These are phyloP conservation scores for Rhynchonycteris naso DNA, from an alignment of 2,797 vertebrate genomes.

Conservation along the genomic window DNA sequence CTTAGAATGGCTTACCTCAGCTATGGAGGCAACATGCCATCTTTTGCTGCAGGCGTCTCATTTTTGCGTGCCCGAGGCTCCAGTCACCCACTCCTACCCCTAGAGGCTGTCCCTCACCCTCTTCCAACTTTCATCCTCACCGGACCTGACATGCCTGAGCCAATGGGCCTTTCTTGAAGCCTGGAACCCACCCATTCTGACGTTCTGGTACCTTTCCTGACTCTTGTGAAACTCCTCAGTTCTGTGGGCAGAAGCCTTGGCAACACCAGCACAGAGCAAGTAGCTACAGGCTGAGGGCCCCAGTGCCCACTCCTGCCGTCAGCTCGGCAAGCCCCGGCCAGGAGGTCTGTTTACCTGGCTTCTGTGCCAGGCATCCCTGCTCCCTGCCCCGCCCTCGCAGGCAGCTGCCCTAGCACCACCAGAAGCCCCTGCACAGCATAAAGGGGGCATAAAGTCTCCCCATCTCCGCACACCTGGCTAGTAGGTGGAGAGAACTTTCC, in stretches of 20 bases:
- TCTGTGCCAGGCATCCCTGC: conserved; percentile 26
- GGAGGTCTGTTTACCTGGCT: conserved; percentile 51
- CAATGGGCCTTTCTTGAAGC: not conserved
- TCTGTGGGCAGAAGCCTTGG: conserved; percentile 73
- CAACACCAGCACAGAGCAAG: conserved; percentile 60
- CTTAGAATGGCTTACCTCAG: not conserved
- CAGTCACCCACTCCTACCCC: not conserved
- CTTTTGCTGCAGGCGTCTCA: not conserved
- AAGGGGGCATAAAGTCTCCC: not conserved
- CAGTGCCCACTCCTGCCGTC: conserved; percentile 67
- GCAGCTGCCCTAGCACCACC: not conserved
- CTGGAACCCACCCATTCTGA: not conserved
- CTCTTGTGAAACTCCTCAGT: conserved; percentile 71
- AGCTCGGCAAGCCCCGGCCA: conserved; percentile 52
- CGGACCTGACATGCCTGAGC: not conserved
- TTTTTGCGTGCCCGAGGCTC: not conserved
- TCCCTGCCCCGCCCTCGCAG: not conserved
- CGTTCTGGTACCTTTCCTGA: conserved; percentile 53
- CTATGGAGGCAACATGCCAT: not conserved
- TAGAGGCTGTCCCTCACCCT: too few relatives aligned
- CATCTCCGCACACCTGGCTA: not conserved
- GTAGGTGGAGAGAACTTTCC: not conserved
- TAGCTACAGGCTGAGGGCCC: conserved; percentile 70
- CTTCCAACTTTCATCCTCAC: not conserved
- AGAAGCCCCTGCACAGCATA: not conserved